Base-by-base conservation (phyloP, 2,888 invertebrate species). In the Sipunculus nudus region DNA sequence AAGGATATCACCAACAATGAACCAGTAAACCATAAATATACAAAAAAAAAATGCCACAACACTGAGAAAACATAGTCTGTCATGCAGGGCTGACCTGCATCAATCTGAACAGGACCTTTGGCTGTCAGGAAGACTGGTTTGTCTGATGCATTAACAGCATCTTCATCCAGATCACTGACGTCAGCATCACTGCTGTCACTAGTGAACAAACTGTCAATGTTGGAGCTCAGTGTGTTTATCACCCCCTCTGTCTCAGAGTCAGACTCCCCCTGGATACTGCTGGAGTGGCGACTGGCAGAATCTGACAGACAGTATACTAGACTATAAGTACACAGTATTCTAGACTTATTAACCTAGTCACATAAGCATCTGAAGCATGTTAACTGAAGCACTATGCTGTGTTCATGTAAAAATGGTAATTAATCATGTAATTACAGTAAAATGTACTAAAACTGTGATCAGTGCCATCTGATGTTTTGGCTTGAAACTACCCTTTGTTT, bases 131-230 rank as follows among this genome's bases (percentile, higher is more conserved):
- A 68, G 31, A 68, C 65, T 13, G 65, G 68, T 41, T 67, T 63
- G 45, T 67, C 65, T 13, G 46, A 28, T 10, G 63, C 65, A 31
- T 65, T 65, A 1, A 50, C 43, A 25, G 61, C 63, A 35, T 67
- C 68, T 6, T 63, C 70, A n/a, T 54, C 56, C n/a, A 41, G 32
- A 3, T 62, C 66, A 26, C 63, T 65, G 2, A 32, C 32, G 28
- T 63, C 63, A 13, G 43, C 86, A 41, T 88, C 89, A 68, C 88
- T 89, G 54, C 88, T 88, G 58, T 88, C 88, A 57, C 86, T 90
- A 56, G 91, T 91, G 82, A 93, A 92, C 60, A 93, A 83, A 84
- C 77, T 77, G 64, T 78, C 78, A 40, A 80, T 77, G 68, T 78
- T 78, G 63, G 71, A 77, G 49, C 77, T 78, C 28, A 80, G 77